Evolutionary conservation across 2,113 vertebrate genomes (phyloP), one percentile per base, ranked within the genome.

Genomic region (Chloropsis hardwickii): DNA sequence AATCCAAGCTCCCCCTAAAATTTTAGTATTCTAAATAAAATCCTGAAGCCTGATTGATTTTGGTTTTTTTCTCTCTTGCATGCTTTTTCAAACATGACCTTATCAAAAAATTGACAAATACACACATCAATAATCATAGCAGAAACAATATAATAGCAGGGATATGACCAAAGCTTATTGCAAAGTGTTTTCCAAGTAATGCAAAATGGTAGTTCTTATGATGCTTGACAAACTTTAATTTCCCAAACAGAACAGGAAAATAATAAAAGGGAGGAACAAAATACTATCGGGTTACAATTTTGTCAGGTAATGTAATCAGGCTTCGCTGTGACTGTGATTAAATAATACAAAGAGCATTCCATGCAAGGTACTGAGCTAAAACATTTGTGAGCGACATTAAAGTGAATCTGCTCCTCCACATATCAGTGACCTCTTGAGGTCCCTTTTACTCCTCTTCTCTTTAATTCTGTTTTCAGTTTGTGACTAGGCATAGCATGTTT

Each of bases 331-430:
- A 29, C 42, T 78, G 48, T 65, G 39, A 80, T 71, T 70, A 91
- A 94, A 87, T 45, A 62, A 73, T 40, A 94, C n/a, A 96, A 73
- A 93, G n/a, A 90, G 35, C 76, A 71, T 86, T 86, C 42, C 92
- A 83, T 94, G 82, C 82, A 94, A 88, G 40, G 39, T 73, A 86
- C 19, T 33, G 27, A 95, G 62, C 56, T 71, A 88, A 85, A 91
- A 48, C 23, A 79, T 85, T 65, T 61, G 53, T 94, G 78, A 82
- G 54, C 31, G 0, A 80, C n/a, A 61, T 28, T 48, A 89, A 95
- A 93, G 58, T 7, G 5, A 89, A 82, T 62, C 62, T 78, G 14
- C 48, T 77, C 5, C 48, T 90, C 65, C 77, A 86, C 65, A 53
- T 24, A 80, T 12, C 45, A 65, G 13, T 58, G 86, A 92, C 57